These are phyloP conservation scores for Neotoxoptera formosana DNA, from an alignment of 1,140 invertebrate genomes.

Conservation along the genomic window DNA sequence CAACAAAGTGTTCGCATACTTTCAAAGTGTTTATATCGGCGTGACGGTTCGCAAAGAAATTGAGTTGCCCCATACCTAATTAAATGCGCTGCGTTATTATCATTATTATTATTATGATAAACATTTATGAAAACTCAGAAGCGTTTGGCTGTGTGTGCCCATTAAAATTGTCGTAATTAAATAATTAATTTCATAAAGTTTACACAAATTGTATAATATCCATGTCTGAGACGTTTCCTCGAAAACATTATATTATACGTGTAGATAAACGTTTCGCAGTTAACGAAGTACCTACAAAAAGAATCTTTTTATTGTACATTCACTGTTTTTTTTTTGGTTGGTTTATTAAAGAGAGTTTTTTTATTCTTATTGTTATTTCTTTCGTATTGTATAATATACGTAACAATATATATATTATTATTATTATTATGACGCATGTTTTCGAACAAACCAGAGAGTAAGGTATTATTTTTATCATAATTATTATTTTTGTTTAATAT, in stretches of 20 bases:
- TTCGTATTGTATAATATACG: background rate
- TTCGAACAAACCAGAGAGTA: background rate
- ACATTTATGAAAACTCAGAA: slow-evolving; percentile 1
- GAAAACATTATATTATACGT: background rate
- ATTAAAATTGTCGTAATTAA: slow-evolving; percentile 18
- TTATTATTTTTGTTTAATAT: background rate
- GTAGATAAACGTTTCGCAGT: background rate
- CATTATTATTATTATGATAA: background rate
- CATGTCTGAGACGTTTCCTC: background rate
- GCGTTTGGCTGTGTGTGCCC: background rate
- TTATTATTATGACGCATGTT: background rate
- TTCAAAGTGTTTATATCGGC: background rate
- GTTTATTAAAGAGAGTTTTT: background rate
- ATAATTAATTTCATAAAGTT: slow-evolving; percentile 21
- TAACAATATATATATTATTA: background rate
- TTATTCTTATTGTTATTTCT: background rate
- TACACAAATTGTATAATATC: background rate
- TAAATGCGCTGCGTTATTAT: background rate
- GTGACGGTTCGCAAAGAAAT: background rate
- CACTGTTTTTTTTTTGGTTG: background rate
- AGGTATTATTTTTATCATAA: background rate
- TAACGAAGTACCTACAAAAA: background rate
- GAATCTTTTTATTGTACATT: background rate
- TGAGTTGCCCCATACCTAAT: background rate
- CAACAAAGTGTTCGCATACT: background rate